Percentiles rank a stretch among this genome's conserved stretches.
These are phyloP conservation scores for Eunapius fragilis DNA, from an alignment of 37 sponge, comb jelly and placozoan species.

Conservation along the genomic window DNA sequence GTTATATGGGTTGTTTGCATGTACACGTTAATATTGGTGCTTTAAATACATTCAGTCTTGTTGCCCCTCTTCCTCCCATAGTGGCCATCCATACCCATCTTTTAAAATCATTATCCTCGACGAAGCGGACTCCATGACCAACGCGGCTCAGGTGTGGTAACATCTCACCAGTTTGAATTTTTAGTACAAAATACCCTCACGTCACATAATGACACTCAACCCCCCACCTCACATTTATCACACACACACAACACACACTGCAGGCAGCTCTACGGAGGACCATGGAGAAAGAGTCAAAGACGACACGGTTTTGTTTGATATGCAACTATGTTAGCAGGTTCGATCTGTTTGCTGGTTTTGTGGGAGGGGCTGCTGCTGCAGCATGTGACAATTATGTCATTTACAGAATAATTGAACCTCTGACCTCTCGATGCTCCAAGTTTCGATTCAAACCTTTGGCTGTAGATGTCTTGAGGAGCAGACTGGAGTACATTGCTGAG, in stretches of 20 bases:
- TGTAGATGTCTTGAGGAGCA: constrained; percentile 50
- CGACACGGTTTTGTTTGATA: constrained; percentile 98
- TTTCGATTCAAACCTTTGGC: constrained; percentile 97
- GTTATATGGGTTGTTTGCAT: too few relatives aligned
- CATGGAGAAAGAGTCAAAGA: constrained; percentile 96
- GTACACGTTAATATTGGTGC: neutral
- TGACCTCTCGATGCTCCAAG: constrained; percentile 98
- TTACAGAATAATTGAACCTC: constrained; percentile 94
- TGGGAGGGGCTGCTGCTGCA: too few relatives aligned
- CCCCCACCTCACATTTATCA: neutral
- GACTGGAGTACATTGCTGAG: constrained; percentile 75
- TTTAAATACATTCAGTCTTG: too few relatives aligned
- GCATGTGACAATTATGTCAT: neutral
- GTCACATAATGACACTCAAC: neutral
- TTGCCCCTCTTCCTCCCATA: neutral
- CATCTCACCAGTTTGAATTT: too few relatives aligned
- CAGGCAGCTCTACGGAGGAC: constrained; percentile 96
- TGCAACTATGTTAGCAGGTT: constrained; percentile 99
- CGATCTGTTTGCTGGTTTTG: neutral
- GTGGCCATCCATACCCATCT: constrained; percentile 89
- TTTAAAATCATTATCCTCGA: constrained; percentile 94
- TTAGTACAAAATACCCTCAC: too few relatives aligned
- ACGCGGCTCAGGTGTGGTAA: constrained; percentile 81
- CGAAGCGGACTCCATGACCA: constrained; percentile 99
- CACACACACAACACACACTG: neutral